Conservation (phyloP, 2,113 vertebrate genomes). For the Tupaia chinensis region DNA sequence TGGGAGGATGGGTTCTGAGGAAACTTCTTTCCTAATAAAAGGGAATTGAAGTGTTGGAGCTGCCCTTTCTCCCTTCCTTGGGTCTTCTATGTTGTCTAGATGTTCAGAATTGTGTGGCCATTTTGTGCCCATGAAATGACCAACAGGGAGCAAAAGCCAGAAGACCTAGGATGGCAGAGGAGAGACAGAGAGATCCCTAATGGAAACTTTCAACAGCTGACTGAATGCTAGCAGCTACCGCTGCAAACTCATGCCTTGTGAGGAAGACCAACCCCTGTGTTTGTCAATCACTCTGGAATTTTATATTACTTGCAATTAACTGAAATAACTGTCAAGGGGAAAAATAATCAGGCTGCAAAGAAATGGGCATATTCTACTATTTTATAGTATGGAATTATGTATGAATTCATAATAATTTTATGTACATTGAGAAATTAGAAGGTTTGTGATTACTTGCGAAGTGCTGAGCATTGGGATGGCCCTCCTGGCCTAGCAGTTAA, state of each 20-base stretch:
- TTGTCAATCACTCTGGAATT: neutral
- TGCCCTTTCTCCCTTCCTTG: neutral
- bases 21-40: conserved; percentile 23
- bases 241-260: neutral
- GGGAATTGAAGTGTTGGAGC: neutral
- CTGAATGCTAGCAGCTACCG: neutral
- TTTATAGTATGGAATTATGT: neutral
- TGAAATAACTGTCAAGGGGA: neutral
- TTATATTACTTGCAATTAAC: neutral
- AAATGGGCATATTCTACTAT: neutral
- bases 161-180: neutral
- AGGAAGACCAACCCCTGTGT: neutral
- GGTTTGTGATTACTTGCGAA: neutral
- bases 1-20: neutral
- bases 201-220: neutral
- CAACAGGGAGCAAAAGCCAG: neutral
- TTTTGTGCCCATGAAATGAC: neutral
- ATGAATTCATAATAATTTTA: neutral
- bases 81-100: neutral
- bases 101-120: neutral
- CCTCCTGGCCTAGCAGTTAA: too few species aligned
- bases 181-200: neutral
- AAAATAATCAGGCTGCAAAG: neutral
- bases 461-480: neutral
- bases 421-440: neutral